phyloP scores from a whole-genome alignment of 2,888 invertebrate species.

The Pharmacophagus antenor region DNA sequence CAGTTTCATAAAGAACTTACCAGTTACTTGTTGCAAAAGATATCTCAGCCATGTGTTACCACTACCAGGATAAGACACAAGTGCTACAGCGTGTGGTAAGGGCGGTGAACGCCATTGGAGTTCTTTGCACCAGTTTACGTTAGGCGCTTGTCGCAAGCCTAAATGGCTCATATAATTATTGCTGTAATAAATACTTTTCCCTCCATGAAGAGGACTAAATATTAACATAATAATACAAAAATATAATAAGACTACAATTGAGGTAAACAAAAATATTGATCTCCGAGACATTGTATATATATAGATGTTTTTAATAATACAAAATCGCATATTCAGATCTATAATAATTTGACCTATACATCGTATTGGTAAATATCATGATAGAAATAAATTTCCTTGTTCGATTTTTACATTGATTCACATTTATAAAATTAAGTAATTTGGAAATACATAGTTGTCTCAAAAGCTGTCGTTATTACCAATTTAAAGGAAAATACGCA shows the following conservation, averaged over 20 bases:
- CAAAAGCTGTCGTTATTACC: background rate
- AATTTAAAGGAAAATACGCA: background rate
- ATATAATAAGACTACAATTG: slow-evolving; percentile 61
- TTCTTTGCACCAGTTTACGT: slow-evolving; percentile 77
- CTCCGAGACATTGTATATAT: slow-evolving; percentile 56
- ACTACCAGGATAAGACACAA: slow-evolving; percentile 91
- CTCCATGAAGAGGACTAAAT: slow-evolving; percentile 61
- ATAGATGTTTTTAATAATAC: background rate
- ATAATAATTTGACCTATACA: no score
- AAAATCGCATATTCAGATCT: background rate
- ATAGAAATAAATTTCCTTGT: no score
- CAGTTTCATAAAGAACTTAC: slow-evolving; percentile 51
- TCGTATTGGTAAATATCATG: no score
- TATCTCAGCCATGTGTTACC: slow-evolving; percentile 92
- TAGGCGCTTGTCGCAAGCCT: slow-evolving; percentile 53
- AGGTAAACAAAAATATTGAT: slow-evolving; percentile 60
- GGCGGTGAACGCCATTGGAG: slow-evolving; percentile 73
- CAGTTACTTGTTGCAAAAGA: slow-evolving; percentile 88
- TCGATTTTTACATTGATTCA: no score
- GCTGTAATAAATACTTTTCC: slow-evolving; percentile 48
- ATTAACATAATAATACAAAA: slow-evolving; percentile 69
- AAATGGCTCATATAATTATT: slow-evolving; percentile 55
- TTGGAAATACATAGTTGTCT: background rate
- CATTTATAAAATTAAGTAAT: background rate
- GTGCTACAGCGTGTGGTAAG: slow-evolving; percentile 77